Evolutionary conservation across 2,797 vertebrate species (phyloP).

Genomic region (Pelodytes ibericus): DNA sequence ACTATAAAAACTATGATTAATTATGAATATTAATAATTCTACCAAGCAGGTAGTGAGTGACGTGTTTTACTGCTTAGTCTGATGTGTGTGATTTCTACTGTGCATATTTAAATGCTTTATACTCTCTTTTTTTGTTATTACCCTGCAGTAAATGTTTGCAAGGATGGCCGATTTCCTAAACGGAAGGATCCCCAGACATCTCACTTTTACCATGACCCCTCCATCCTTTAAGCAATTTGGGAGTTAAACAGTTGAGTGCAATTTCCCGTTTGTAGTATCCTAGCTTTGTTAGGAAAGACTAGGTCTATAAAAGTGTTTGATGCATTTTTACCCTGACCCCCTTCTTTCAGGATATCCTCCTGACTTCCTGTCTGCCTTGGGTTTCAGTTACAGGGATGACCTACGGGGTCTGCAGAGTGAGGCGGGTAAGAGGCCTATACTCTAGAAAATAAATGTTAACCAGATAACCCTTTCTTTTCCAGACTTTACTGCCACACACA

Average conservation of each 20-base stretch:
- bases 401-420: constrained; percentile 29
- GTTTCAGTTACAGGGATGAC: constrained; percentile 34
- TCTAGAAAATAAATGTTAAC: constrained; percentile 11
- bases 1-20: no score
- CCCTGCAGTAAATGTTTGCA: no score
- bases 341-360: constrained; percentile 47
- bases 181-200: not conserved
- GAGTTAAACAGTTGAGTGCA: constrained; percentile 19
- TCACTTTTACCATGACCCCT: not conserved
- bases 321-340: constrained; percentile 36
- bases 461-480: no score
- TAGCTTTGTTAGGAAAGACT: constrained; percentile 7
- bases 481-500: no score
- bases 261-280: constrained; percentile 27
- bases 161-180: not conserved
- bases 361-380: constrained; percentile 41
- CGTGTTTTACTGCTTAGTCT: no score
- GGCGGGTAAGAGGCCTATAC: constrained; percentile 16
- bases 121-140: not conserved
- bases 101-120: not conserved
- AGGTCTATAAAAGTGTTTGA: constrained; percentile 30
- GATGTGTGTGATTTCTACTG: no score
- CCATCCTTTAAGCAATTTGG: not conserved
- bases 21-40: no score
- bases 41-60: no score